Evolutionary conservation across 1,140 invertebrate genomes (phyloP), one percentile per base, ranked within the genome.

Genomic region (Philopotamus ludificatus): DNA sequence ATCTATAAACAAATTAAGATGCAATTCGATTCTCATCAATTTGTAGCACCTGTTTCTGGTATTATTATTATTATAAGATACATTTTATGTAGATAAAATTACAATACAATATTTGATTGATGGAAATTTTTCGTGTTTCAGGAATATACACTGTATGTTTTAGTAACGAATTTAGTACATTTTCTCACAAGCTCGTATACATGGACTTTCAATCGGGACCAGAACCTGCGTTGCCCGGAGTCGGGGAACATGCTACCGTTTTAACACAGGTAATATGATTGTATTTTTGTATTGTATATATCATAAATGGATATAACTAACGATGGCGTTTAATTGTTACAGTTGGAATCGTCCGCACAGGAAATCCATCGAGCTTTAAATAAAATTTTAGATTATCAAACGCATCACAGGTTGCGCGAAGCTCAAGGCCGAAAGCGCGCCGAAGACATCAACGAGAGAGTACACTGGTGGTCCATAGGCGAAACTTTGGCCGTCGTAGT

Each of bases 121-220:
- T 25, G 1, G 60, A 39, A 12, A 28, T 58, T 18, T 58, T 62
- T 57, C 10, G 60, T 49, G 65, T 76, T 71, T 62, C 72, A 74
- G 93, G 94, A 64, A 83, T 91, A 3, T 96, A 95, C 74, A 85
- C 86, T 54, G 91, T 91, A 10, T 99, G 98, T 79, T 99, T 99
- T 76, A 97, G 95, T 74, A 99, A 99, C 82, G 96, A 99, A 78
- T 99, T 99, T 78, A 99, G 97, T 42, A 98, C 97, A 39, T 98
- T 99, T 80, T 97, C 95, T n/a, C 97, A 99, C 74, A 99, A 99
- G 82, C 85, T 99, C 64, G 93, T 99, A 9, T 99, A 99, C 78
- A 94, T 99, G 89, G 97, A 99, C 77, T 93, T 98, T 71, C 93
- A 96, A 87, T 92, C 96, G 26, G 95, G 95, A 1, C 93, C 97